phyloP scores from a whole-genome alignment of 2,888 invertebrate genomes.

The Macrosiphum euphorbiae region DNA sequence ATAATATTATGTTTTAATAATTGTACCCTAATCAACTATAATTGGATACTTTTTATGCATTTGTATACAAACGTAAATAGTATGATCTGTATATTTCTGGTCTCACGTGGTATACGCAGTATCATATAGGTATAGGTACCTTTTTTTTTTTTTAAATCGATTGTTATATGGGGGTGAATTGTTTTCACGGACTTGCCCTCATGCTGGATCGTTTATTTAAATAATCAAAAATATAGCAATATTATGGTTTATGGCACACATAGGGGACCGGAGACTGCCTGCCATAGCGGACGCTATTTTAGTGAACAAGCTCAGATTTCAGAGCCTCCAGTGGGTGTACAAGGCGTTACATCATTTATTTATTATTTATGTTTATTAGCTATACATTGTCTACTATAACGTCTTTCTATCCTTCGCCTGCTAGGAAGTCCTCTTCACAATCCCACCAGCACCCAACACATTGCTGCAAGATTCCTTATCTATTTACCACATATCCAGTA shows the following conservation, averaged over 20 bases:
- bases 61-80: neutral
- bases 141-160: neutral
- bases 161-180: neutral
- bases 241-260: fast-evolving
- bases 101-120: neutral
- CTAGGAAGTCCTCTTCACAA: neutral
- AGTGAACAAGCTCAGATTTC: neutral
- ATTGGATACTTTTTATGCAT: too few species aligned
- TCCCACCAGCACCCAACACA: neutral
- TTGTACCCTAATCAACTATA: neutral
- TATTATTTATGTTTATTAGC: neutral
- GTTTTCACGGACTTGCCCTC: neutral
- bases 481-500: neutral
- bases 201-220: neutral
- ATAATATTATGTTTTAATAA: neutral
- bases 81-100: neutral
- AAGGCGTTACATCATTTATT: too few species aligned
- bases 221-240: neutral
- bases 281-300: too few species aligned
- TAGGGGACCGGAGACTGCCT: neutral
- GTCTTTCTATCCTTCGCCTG: neutral
- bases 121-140: neutral
- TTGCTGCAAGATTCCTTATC: neutral
- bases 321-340: neutral
- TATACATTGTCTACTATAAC: neutral